Conservation (phyloP, 2,888 invertebrate genomes). For the Tinea pellionella region DNA sequence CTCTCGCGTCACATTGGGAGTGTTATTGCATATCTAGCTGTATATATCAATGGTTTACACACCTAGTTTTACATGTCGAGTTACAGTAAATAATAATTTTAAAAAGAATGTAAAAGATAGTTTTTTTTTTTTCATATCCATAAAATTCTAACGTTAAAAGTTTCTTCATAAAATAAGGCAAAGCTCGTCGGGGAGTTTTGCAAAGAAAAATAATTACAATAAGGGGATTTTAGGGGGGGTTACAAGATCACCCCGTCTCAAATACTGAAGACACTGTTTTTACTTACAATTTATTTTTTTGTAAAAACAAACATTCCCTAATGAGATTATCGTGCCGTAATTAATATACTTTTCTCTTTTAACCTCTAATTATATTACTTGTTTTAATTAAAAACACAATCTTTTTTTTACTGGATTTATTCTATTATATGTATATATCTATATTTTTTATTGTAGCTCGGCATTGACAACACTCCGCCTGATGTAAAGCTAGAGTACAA, state of each 20-base stretch:
- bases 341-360: slow-evolving; percentile 26
- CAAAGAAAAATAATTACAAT: slow-evolving; percentile 61
- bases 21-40: no score
- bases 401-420: no score
- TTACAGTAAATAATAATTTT: no score
- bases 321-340: slow-evolving; percentile 45
- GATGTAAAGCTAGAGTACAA: no score
- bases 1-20: no score
- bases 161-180: slow-evolving; percentile 32
- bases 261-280: slow-evolving; percentile 25
- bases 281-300: slow-evolving; percentile 48
- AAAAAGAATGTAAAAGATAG: no score
- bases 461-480: no score
- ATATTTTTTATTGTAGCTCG: no score
- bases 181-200: slow-evolving; percentile 36
- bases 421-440: no score
- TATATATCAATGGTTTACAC: no score
- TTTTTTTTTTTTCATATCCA: slow-evolving; percentile 20
- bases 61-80: no score
- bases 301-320: slow-evolving; percentile 45
- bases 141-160: slow-evolving; percentile 18
- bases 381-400: neutral
- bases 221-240: slow-evolving; percentile 20
- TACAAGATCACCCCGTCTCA: neutral
- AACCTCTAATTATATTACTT: neutral